These are phyloP conservation scores for Nerophis lumbriciformis DNA, from an alignment of 2,113 vertebrate genomes.

Conservation along the genomic window DNA sequence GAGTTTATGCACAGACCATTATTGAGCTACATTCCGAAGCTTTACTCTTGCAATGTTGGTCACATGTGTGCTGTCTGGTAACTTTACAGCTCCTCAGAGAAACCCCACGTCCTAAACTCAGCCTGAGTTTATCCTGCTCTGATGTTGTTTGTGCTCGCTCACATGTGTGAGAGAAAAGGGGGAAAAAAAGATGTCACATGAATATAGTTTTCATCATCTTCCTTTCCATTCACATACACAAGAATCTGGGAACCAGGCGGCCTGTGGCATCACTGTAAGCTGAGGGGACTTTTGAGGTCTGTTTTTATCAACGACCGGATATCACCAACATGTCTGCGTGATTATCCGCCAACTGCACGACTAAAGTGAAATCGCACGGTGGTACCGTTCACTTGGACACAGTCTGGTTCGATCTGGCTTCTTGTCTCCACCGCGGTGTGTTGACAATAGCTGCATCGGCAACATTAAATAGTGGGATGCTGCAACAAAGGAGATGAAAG, in stretches of 20 bases:
- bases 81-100: slow-evolving; percentile 43
- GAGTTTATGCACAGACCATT: too few species aligned
- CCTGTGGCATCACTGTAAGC: slow-evolving; percentile 13
- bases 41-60: neutral
- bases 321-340: neutral
- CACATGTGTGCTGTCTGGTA: slow-evolving; percentile 41
- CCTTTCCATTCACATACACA: slow-evolving; percentile 21
- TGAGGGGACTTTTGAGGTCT: slow-evolving; percentile 2
- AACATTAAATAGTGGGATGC: too few species aligned
- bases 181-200: slow-evolving; percentile 2
- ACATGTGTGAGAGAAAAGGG: neutral
- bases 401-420: too few species aligned
- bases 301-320: slow-evolving; percentile 9
- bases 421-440: too few species aligned
- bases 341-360: slow-evolving; percentile 5
- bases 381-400: too few species aligned
- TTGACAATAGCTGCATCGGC: too few species aligned
- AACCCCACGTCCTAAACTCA: slow-evolving; percentile 50
- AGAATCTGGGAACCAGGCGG: slow-evolving; percentile 16
- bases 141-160: slow-evolving; percentile 5
- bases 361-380: slow-evolving; percentile 16
- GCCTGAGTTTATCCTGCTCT: slow-evolving; percentile 31
- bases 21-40: too few species aligned
- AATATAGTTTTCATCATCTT: slow-evolving; percentile 16
- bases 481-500: too few species aligned